Conservation (phyloP, 2,888 invertebrate genomes). For the Eucriotettix oculatus region DNA sequence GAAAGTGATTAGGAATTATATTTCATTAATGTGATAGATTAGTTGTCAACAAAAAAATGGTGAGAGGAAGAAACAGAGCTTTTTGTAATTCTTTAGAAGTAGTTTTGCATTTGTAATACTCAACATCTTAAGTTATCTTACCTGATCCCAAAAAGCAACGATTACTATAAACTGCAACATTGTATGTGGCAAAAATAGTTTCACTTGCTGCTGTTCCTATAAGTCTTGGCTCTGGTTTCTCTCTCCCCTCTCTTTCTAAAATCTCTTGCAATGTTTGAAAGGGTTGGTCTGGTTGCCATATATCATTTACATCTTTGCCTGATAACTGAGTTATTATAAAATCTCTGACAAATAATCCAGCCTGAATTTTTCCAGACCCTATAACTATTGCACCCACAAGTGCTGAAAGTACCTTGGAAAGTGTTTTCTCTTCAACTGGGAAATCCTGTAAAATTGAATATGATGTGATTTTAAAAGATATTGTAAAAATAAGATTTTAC, state of each 20-base stretch:
- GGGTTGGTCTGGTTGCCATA: constrained; percentile 70
- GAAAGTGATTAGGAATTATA: too few relatives aligned
- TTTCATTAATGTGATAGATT: too few relatives aligned
- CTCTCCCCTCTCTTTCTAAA: constrained; percentile 38
- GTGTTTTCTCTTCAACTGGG: constrained; percentile 42
- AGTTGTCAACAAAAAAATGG: too few relatives aligned
- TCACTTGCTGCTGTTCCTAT: constrained; percentile 39
- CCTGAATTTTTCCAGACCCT: constrained; percentile 45
- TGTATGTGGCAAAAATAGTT: constrained; percentile 68
- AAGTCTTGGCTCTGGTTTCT: constrained; percentile 57
- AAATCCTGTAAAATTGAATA: constrained; percentile 39
- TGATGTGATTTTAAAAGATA: too few relatives aligned
- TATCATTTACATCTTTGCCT: constrained; percentile 68
- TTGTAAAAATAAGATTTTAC: too few relatives aligned
- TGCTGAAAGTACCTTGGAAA: constrained; percentile 63
- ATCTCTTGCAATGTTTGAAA: constrained; percentile 49
- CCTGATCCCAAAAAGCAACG: constrained; percentile 68
- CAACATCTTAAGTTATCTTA: constrained; percentile 27
- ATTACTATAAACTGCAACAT: constrained; percentile 75
- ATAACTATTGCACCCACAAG: constrained; percentile 58
- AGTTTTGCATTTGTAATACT: too few relatives aligned
- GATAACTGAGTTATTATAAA: constrained; percentile 64
- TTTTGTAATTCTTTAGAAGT: too few relatives aligned
- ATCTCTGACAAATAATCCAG: constrained; percentile 68
- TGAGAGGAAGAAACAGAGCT: too few relatives aligned